These are phyloP conservation scores for Pandion haliaetus DNA, from an alignment of 2,113 vertebrate species.

Conservation along the genomic window DNA sequence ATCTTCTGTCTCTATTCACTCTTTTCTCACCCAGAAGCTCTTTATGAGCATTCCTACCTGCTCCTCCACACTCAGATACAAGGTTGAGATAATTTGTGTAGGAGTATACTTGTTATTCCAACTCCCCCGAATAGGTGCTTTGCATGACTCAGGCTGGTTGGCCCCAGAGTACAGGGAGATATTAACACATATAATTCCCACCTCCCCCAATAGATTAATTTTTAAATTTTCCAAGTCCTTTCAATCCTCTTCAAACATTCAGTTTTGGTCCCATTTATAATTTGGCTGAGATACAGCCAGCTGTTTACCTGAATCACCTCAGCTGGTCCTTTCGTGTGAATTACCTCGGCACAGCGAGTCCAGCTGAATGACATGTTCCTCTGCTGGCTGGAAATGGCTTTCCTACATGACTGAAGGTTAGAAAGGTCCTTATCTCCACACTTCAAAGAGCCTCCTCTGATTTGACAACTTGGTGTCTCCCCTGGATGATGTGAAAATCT, in stretches of 20 bases:
- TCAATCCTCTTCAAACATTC: neutral
- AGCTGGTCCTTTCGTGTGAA: neutral
- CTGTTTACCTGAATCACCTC: neutral
- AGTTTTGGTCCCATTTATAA: neutral
- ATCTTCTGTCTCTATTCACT: neutral
- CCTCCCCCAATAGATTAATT: accelerated
- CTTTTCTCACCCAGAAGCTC: neutral
- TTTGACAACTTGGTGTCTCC: constrained; percentile 47
- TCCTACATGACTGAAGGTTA: neutral
- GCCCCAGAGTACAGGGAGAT: neutral
- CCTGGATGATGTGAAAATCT: neutral
- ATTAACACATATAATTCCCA: neutral
- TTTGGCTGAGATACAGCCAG: neutral
- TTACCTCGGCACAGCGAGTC: accelerated
- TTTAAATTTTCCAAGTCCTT: neutral
- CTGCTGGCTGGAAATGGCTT: neutral
- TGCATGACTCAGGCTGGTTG: neutral
- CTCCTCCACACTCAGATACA: neutral
- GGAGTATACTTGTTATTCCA: neutral
- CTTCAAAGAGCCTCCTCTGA: constrained; percentile 64
- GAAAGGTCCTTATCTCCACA: constrained; percentile 63
- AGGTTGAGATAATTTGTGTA: neutral
- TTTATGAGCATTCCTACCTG: neutral
- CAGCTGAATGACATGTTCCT: neutral
- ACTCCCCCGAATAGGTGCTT: neutral